A percentile compares a stretch with the other conserved stretches of the same genome.
phyloP scores from a whole-genome alignment of 1,140 invertebrate genomes.

The Drosophila pectinifera region DNA sequence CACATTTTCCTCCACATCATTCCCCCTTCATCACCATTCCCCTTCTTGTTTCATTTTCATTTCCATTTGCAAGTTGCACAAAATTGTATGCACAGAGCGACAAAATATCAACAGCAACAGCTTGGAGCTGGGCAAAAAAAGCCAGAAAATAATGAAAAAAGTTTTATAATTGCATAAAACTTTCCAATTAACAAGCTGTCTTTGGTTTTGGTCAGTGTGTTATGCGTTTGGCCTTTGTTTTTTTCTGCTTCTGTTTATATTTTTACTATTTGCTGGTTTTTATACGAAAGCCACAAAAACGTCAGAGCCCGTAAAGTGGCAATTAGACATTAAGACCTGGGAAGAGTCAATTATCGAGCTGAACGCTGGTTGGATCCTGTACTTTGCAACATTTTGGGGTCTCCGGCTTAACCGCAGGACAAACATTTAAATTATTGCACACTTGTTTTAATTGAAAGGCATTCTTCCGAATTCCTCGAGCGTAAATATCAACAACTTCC shows the following conservation, averaged over 20 bases:
- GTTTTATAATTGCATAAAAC: constrained; percentile 82
- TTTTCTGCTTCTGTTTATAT: constrained; percentile 5
- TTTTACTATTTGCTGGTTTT: constrained; percentile 15
- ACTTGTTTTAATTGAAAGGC: constrained; percentile 78
- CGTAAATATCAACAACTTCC: constrained; percentile 79
- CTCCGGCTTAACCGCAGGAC: constrained; percentile 24
- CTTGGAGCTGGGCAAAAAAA: constrained; percentile 43
- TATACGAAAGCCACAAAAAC: constrained; percentile 39
- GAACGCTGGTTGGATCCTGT: constrained; percentile 13
- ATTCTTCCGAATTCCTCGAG: constrained; percentile 72
- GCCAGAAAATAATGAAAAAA: constrained; percentile 79
- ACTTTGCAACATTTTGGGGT: constrained; percentile 14
- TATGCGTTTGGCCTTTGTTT: constrained; percentile 12
- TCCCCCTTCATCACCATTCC: constrained; percentile 5
- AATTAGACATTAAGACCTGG: constrained; percentile 61
- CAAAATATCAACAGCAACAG: constrained; percentile 67
- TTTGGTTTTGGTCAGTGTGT: constrained; percentile 60
- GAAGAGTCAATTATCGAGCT: constrained; percentile 52
- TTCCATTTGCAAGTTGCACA: constrained; percentile 60
- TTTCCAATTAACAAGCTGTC: constrained; percentile 82
- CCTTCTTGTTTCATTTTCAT: constrained; percentile 24
- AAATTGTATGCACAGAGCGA: constrained; percentile 67
- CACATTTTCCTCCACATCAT: neutral
- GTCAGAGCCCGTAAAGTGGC: constrained; percentile 57
- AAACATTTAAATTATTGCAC: constrained; percentile 63